Evolutionary conservation across 2,888 invertebrate species (phyloP), one percentile per base, ranked within the genome.

Genomic region (Timandra comae): DNA sequence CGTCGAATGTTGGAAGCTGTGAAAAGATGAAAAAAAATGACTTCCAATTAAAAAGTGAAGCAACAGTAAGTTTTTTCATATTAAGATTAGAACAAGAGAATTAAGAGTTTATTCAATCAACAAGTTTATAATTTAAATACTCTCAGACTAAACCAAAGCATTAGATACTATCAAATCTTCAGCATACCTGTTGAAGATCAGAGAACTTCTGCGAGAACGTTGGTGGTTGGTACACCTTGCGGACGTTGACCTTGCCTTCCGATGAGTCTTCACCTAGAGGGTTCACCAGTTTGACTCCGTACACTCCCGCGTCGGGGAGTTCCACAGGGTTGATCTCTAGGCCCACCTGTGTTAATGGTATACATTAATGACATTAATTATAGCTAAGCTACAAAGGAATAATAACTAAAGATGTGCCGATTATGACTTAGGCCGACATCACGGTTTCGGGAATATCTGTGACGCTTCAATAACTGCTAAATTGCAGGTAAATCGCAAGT

Each of bases 161-260:
- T 19, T 29, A 2, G 11, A 24, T 24, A 27, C 13, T 10, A 13
- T 2, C 25, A 19, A 23, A 9, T 10, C 35, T 19, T 21, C 9
- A 16, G 7, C 41, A 29, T 22, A 81, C 82, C 74, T 84, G 87
- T 43, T 88, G 89, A 42, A 87, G 53, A 37, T 82, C 82, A 0
- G 75, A 72, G 58, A 78, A 89, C 67, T 46, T 91, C 71, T 95
- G 94, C 3, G 91, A 89, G 79, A 97, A 97, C 7, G 85, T 86
- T 1, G 96, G 96, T 13, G 93, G 89, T 58, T 93, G 91, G 77
- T 89, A 95, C 3, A 95, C 88, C 72, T 95, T 95, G 42, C 93
- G 88, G 0, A 96, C 91, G 46, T 88, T 89, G 1, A 92, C 90
- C 46, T 90, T 90, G 16, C 91, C 93, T 23, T 88, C 86, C 0